Conservation (phyloP, 2,113 vertebrate species). For the Cervus canadensis region DNA sequence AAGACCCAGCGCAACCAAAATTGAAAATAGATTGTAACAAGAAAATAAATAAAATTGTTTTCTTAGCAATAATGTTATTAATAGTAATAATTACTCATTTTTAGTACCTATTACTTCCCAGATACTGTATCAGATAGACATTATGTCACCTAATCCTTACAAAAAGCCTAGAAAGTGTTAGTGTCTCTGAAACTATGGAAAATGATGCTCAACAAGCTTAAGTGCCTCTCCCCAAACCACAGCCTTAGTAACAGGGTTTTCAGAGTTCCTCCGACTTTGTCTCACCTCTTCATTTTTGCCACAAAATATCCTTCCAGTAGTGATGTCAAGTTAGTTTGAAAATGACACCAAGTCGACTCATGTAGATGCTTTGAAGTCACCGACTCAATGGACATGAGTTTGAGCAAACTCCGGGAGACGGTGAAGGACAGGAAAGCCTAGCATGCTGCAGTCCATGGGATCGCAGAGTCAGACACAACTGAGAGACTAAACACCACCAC, state of each 20-base stretch:
- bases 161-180: neutral
- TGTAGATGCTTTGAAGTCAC: neutral
- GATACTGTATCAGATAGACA: neutral
- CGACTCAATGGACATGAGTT: neutral
- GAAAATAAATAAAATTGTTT: neutral
- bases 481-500: neutral
- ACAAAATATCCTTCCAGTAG: neutral
- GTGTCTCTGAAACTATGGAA: neutral
- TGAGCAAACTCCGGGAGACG: neutral
- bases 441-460: neutral
- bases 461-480: neutral
- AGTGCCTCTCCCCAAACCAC: neutral
- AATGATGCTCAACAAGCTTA: neutral
- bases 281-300: neutral
- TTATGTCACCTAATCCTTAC: neutral
- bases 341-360: neutral
- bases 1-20: neutral
- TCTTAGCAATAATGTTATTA: neutral
- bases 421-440: neutral
- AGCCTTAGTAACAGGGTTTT: neutral
- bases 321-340: neutral
- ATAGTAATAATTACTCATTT: neutral
- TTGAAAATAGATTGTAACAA: neutral
- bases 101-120: neutral
- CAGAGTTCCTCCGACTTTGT: neutral